Evolutionary conservation across 2,113 vertebrate genomes (phyloP).

Genomic region (Cacatua alba): DNA sequence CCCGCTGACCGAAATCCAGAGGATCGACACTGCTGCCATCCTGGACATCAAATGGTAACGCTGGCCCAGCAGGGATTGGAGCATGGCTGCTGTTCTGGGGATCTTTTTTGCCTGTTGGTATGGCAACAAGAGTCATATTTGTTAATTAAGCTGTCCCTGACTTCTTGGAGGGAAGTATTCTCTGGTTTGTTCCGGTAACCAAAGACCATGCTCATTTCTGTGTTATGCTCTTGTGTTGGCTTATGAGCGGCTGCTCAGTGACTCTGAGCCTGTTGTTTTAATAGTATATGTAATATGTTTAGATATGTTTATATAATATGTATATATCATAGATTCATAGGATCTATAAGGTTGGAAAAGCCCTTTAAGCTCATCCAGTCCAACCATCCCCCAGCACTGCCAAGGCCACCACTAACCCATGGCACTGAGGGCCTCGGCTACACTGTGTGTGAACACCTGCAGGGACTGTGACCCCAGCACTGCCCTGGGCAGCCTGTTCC

Average conservation of each 20-base stretch:
- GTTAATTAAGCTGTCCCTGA: neutral
- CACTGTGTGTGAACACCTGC: no score
- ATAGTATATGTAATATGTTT: no score
- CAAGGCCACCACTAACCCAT: no score
- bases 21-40: conserved; percentile 84
- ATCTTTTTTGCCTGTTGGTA: neutral
- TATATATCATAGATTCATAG: no score
- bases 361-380: no score
- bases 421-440: no score
- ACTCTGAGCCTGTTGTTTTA: no score
- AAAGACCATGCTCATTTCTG: neutral
- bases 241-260: neutral
- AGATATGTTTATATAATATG: no score
- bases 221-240: neutral
- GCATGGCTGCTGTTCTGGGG: conserved; percentile 17
- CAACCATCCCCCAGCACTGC: no score
- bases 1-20: conserved; percentile 85
- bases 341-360: no score
- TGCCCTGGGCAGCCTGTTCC: no score
- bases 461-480: no score
- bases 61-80: rapidly evolving
- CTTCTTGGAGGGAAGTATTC: neutral
- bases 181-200: neutral
- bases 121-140: neutral
- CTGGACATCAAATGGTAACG: conserved; percentile 91